phyloP scores from a whole-genome alignment of 2,888 invertebrate species.

The Eurytoma californica region DNA sequence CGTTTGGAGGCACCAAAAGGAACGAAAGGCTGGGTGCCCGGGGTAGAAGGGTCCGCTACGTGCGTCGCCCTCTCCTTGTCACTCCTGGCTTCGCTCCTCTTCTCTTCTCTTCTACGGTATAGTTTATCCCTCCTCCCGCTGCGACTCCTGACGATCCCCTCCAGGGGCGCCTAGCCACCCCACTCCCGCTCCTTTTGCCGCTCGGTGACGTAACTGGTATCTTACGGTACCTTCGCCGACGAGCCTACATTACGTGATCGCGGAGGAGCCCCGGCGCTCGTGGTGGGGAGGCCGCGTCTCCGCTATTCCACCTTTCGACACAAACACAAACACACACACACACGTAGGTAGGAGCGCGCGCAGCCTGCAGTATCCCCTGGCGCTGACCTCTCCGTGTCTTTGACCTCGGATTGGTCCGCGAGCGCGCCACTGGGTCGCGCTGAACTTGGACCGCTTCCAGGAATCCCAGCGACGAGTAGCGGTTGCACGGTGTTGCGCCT shows the following conservation, averaged over 20 bases:
- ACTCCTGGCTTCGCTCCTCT: not conserved
- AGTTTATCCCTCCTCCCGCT: conserved; percentile 37
- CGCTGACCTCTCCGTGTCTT: conserved; percentile 52
- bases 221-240: conserved; percentile 73
- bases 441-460: conserved; percentile 35
- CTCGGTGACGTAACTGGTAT: conserved; percentile 70
- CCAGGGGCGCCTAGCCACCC: conserved; percentile 15
- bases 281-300: conserved; percentile 20
- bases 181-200: conserved; percentile 49
- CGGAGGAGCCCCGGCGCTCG: conserved; percentile 51
- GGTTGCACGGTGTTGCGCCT: not conserved
- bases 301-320: conserved; percentile 54
- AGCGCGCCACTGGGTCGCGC: conserved; percentile 21
- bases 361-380: not conserved
- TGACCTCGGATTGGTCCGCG: conserved; percentile 39
- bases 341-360: not conserved
- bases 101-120: conserved; percentile 13
- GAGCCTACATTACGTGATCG: conserved; percentile 74
- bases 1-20: too few species aligned
- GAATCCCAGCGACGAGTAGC: conserved; percentile 5
- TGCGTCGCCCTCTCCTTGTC: conserved; percentile 20
- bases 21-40: too few species aligned
- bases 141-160: not conserved
- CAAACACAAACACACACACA: conserved; percentile 16
- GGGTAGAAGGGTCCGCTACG: too few species aligned